A percentile compares a stretch with the other conserved stretches of the same genome.
phyloP scores from a whole-genome alignment of 2,797 vertebrate genomes.

The Danionella dracula region DNA sequence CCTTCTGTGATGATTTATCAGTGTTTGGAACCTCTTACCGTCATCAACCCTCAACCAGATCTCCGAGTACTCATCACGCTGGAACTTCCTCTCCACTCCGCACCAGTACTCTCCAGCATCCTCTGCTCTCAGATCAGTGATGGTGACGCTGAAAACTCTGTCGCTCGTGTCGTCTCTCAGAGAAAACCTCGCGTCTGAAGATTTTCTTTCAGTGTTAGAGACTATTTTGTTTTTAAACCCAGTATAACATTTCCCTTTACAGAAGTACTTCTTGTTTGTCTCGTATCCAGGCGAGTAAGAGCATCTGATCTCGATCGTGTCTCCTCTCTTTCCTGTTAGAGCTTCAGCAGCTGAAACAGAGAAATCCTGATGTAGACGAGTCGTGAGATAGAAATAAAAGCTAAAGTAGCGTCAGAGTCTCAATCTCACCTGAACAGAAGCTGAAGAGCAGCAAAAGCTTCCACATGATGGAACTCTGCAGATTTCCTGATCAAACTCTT shows the following conservation, averaged over 20 bases:
- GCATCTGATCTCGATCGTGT: background rate
- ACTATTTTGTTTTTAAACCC: background rate
- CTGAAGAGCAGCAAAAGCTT: background rate
- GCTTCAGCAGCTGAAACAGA: background rate
- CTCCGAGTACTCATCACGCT: too few species aligned
- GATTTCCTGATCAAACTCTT: too few species aligned
- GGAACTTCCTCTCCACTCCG: too few species aligned
- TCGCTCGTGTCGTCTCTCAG: too few species aligned
- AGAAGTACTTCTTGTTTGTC: conserved; percentile 2
- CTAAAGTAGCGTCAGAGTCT: background rate
- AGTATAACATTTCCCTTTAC: background rate
- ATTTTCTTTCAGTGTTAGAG: background rate
- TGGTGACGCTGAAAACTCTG: conserved; percentile 25
- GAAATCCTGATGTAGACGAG: too few species aligned
- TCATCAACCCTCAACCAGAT: too few species aligned
- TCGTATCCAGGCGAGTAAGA: background rate
- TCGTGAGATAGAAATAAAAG: too few species aligned
- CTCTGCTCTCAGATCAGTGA: too few species aligned
- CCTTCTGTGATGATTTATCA: too few species aligned
- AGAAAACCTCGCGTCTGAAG: too few species aligned
- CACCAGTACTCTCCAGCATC: too few species aligned
- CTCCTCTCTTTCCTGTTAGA: background rate
- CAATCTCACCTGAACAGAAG: background rate
- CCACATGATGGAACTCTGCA: background rate
- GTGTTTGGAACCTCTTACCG: too few species aligned